These are phyloP conservation scores for Seriola aureovittata DNA, from an alignment of 2,113 vertebrate species.

Conservation along the genomic window DNA sequence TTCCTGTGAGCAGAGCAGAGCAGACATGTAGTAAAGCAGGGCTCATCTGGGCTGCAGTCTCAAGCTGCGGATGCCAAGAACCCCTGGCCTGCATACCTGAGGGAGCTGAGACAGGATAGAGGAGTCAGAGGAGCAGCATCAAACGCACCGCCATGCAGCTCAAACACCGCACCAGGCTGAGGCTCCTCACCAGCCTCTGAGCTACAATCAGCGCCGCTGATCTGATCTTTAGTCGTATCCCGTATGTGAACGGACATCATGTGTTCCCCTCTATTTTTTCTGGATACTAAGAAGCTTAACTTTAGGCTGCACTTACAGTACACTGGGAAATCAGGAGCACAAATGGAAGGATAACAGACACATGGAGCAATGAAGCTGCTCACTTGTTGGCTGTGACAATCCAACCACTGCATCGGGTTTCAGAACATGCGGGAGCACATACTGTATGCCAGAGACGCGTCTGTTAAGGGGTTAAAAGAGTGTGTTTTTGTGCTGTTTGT, in stretches of 20 bases:
- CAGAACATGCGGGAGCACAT: not conserved
- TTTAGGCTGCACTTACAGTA: not conserved
- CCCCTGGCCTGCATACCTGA: conserved; percentile 70
- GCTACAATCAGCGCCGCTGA: conserved; percentile 11
- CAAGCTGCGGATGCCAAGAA: conserved; percentile 62
- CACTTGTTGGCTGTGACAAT: not conserved
- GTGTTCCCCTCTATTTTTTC: not conserved
- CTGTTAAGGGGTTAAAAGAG: not conserved
- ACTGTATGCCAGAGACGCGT: not conserved
- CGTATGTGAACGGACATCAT: not conserved
- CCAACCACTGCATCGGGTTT: not conserved
- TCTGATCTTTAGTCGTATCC: conserved; percentile 1
- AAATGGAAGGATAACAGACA: not conserved
- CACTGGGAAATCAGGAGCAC: not conserved
- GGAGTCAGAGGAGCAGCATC: conserved; percentile 58
- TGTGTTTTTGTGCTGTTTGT: not conserved
- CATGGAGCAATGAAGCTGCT: not conserved
- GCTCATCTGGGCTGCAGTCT: conserved; percentile 74
- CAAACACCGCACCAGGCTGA: conserved; percentile 19
- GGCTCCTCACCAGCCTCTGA: conserved; percentile 26
- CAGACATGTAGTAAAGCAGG: conserved; percentile 52
- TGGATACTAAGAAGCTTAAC: conserved; percentile 1
- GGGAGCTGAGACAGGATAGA: conserved; percentile 64
- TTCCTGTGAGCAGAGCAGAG: conserved; percentile 70
- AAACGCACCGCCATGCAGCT: conserved; percentile 40